phyloP scores from a whole-genome alignment of 2,113 vertebrate genomes.

The Taxidea taxus region DNA sequence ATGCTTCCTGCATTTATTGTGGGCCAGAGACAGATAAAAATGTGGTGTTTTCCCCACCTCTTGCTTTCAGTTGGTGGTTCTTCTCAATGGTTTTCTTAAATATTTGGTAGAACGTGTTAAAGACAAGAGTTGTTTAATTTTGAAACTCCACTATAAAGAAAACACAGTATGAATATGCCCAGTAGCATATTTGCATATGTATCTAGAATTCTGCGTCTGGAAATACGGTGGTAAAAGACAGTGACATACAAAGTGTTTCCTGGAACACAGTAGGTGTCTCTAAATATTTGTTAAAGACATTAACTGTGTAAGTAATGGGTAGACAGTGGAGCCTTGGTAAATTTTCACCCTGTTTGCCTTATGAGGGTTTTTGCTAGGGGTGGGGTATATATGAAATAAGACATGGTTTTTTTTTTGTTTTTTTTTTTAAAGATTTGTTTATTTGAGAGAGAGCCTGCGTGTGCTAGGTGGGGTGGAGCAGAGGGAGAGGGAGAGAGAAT shows the following conservation, averaged over 20 bases:
- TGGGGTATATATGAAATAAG: not conserved
- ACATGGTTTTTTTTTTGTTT: not conserved
- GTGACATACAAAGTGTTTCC: not conserved
- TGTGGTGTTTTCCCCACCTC: constrained; percentile 29
- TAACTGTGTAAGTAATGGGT: not conserved
- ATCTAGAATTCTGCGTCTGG: constrained; percentile 25
- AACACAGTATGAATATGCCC: constrained; percentile 44
- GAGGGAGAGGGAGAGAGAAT: not conserved
- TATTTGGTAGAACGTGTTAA: constrained; percentile 49
- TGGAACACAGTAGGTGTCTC: not conserved
- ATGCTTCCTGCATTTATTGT: not conserved
- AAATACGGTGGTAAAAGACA: not conserved
- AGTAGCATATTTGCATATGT: constrained; percentile 47
- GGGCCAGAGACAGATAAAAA: constrained; percentile 40
- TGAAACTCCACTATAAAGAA: constrained; percentile 58
- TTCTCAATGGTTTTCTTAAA: constrained; percentile 57
- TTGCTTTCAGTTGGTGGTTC: constrained; percentile 44
- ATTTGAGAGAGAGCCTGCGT: not conserved
- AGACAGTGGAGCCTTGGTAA: not conserved
- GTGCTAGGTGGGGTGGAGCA: not conserved
- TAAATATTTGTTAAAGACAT: not conserved
- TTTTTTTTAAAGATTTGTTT: not conserved
- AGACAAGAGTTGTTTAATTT: constrained; percentile 66
- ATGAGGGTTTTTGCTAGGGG: not conserved
- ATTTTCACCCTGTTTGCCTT: not conserved